Base-by-base conservation (phyloP, 2,113 vertebrate species). In the Hemibagrus wyckioides region DNA sequence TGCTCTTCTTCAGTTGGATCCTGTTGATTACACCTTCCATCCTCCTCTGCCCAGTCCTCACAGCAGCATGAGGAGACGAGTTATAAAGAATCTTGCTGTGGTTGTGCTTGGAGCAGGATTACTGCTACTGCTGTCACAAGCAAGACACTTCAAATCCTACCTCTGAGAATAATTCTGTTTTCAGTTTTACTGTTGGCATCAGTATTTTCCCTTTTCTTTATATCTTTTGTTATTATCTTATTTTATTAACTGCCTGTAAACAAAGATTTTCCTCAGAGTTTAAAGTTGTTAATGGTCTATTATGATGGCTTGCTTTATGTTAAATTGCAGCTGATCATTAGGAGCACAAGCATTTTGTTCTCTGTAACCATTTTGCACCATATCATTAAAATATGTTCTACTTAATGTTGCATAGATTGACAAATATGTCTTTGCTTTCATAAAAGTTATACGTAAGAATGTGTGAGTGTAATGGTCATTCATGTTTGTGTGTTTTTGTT, bases 101-200 rank as follows among this genome's bases (percentile, higher is more conserved):
- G 91, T 94, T 50, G 14, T 94, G 14, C 89, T 97, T 4, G 96
- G 96, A 85, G 94, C 94, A 86, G 90, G 90, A 13, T 83, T 96
- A 89, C 84, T 96, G 63, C 86, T 97, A n/a, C 86, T 97, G 17
- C 84, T 86, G 83, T 91, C 90, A 91, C 90, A 92, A 89, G 86
- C 90, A 28, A 94, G 93, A 86, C 93, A 90, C 87, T 91, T 91
- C 23, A 92, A 85, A 36, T 19, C 86, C 84, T 36, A 86, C 76
- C 61, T 91, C 71, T 89, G 84, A 89, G 30, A 33, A 57, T 57
- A n/a, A 39, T 79, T 82, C 39, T 67, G 30, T 83, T 44, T 71
- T 52, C 6, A 41, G 85, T 85, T 80, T 84, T 48, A 48, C 5
- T 80, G 39, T 82, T 85, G 28, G 33, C 28, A 56, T 86, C 23